Evolutionary conservation across 1,140 invertebrate species (phyloP).

Genomic region (Drosophila tsacasi): DNA sequence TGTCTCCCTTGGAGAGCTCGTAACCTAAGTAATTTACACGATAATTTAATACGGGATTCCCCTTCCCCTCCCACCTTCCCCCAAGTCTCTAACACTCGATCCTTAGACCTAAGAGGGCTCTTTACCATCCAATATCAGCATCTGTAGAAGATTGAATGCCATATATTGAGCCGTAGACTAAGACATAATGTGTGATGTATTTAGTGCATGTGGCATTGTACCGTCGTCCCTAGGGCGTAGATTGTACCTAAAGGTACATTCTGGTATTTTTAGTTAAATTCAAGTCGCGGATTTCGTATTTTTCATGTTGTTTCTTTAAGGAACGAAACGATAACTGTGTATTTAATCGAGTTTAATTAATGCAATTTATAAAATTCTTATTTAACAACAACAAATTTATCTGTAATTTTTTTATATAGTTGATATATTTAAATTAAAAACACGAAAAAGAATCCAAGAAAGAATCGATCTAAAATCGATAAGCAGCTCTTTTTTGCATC

Average conservation of each 20-base stretch:
- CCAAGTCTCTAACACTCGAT: slow-evolving; percentile 39
- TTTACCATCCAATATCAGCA: slow-evolving; percentile 4
- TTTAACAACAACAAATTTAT: no score
- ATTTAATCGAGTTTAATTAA: no score
- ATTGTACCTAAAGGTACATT: slow-evolving; percentile 3
- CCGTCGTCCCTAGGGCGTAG: neutral
- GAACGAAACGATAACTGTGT: slow-evolving; percentile 21
- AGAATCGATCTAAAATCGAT: neutral
- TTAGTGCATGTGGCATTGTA: slow-evolving; percentile 48
- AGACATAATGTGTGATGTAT: slow-evolving; percentile 11
- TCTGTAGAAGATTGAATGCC: slow-evolving; percentile 39
- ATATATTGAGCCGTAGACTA: slow-evolving; percentile 2
- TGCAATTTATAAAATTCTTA: neutral
- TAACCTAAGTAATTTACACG: slow-evolving; percentile 26
- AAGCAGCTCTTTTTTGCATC: neutral
- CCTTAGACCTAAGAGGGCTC: slow-evolving; percentile 15
- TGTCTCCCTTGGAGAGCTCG: slow-evolving; percentile 7
- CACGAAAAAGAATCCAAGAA: neutral
- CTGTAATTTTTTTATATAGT: no score
- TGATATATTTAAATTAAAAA: neutral
- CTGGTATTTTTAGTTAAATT: neutral
- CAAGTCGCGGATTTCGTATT: neutral
- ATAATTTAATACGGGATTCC: slow-evolving; percentile 26
- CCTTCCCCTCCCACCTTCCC: neutral
- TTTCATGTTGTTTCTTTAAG: neutral